Evolutionary conservation across 2,888 invertebrate species (phyloP).

Genomic region (Stenolophus ochropezus): DNA sequence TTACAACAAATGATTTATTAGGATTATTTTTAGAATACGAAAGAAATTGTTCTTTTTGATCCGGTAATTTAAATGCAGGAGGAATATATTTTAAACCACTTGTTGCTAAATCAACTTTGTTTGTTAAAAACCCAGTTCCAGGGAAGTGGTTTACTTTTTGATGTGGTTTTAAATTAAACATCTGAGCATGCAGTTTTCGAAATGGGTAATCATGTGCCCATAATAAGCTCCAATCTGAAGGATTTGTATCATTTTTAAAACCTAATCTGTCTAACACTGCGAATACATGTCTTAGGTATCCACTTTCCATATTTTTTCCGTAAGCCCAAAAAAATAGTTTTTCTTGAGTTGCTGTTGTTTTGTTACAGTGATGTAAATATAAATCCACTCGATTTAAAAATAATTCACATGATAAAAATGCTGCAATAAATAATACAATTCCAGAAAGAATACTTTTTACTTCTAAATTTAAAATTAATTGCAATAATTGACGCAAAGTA

Average conservation of each 20-base stretch:
- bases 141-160: conserved; percentile 96
- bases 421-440: conserved; percentile 53
- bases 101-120: conserved; percentile 92
- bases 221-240: conserved; percentile 86
- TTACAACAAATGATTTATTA: conserved; percentile 88
- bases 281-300: conserved; percentile 87
- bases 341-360: conserved; percentile 1
- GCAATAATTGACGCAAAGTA: conserved; percentile 21
- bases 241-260: conserved; percentile 77
- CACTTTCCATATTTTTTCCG: conserved; percentile 77
- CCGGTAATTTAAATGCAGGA: conserved; percentile 90
- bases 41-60: conserved; percentile 81
- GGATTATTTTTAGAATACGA: conserved; percentile 81
- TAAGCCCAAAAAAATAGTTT: conserved; percentile 77
- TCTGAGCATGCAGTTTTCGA: conserved; percentile 73
- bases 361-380: conserved; percentile 14
- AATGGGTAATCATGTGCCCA: conserved; percentile 98
- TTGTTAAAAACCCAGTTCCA: conserved; percentile 93
- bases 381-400: conserved; percentile 34
- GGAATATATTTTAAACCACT: conserved; percentile 88
- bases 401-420: conserved; percentile 37
- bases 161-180: conserved; percentile 79
- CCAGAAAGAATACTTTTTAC: conserved; percentile 45
- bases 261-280: conserved; percentile 85
- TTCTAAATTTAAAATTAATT: conserved; percentile 59